These are phyloP conservation scores for Ceratothoa steindachneri DNA, from an alignment of 2,888 invertebrate species.

Conservation along the genomic window DNA sequence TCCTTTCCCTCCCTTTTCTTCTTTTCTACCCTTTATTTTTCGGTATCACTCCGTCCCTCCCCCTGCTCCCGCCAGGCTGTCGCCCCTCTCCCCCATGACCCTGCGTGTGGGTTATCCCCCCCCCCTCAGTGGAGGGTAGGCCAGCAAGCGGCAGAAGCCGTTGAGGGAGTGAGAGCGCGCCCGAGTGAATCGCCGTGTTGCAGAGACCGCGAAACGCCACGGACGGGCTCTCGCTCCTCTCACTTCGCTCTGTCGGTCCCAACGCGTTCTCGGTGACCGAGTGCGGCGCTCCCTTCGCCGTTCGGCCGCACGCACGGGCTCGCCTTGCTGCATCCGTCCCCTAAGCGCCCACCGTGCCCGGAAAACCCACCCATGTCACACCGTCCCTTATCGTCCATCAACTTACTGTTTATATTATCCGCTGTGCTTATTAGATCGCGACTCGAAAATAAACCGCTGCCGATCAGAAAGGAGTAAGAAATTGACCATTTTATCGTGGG, in stretches of 20 bases:
- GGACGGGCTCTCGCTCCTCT: conserved; percentile 1
- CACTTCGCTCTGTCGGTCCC: background rate
- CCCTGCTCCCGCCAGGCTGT: background rate
- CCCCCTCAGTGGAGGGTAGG: background rate
- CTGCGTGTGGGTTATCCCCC: background rate
- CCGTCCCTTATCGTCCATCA: background rate
- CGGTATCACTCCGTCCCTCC: background rate
- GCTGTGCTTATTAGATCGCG: background rate
- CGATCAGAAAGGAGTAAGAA: background rate
- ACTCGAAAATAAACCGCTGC: no score
- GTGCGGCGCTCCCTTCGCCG: background rate
- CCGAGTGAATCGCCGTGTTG: conserved; percentile 7
- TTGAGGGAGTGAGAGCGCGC: background rate
- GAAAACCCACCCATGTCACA: background rate
- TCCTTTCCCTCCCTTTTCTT: background rate
- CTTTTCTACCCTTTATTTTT: background rate
- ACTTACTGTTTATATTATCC: background rate
- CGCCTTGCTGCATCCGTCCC: background rate
- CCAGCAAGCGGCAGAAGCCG: no score
- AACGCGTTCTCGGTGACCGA: no score
- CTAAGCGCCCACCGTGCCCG: background rate
- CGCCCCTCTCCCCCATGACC: conserved; percentile 5
- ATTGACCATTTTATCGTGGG: background rate
- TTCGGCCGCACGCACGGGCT: no score
- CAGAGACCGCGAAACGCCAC: background rate